phyloP scores from a whole-genome alignment of 2,888 invertebrate species.

The Celastrina argiolus region DNA sequence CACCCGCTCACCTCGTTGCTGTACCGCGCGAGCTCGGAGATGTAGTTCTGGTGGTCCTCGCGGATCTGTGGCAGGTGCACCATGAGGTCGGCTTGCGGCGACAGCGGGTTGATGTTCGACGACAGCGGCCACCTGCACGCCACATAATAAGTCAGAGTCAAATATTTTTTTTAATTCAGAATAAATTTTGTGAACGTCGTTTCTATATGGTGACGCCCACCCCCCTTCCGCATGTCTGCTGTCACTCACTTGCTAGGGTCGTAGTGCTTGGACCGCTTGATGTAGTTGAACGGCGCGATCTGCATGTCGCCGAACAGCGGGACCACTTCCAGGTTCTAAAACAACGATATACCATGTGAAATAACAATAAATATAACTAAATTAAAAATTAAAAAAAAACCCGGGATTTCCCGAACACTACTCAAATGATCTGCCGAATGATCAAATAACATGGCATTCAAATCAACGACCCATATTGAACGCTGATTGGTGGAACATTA shows the following conservation, averaged over 20 bases:
- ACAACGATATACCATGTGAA: neutral
- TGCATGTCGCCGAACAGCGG: slow-evolving; percentile 99
- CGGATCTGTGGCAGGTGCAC: slow-evolving; percentile 95
- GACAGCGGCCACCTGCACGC: slow-evolving; percentile 92
- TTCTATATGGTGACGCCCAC: no score
- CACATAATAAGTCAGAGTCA: no score
- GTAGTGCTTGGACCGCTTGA: slow-evolving; percentile 94
- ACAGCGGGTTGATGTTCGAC: slow-evolving; percentile 87
- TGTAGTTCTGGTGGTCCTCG: slow-evolving; percentile 98
- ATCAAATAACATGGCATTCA: no score
- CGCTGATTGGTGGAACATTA: no score
- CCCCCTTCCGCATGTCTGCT: no score
- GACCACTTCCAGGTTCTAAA: slow-evolving; percentile 92
- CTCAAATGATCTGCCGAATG: no score
- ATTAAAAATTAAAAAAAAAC: neutral
- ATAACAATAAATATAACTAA: no score
- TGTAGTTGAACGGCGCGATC: slow-evolving; percentile 98
- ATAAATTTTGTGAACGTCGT: no score
- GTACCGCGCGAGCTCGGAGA: slow-evolving; percentile 95
- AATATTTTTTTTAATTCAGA: no score
- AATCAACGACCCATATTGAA: no score
- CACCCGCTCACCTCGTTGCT: slow-evolving; percentile 82
- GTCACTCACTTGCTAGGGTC: slow-evolving; percentile 86
- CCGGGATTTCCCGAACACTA: no score
- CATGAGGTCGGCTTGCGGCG: slow-evolving; percentile 95